phyloP scores from a whole-genome alignment of 2,797 vertebrate species.

The Pogonophryne albipinna region DNA sequence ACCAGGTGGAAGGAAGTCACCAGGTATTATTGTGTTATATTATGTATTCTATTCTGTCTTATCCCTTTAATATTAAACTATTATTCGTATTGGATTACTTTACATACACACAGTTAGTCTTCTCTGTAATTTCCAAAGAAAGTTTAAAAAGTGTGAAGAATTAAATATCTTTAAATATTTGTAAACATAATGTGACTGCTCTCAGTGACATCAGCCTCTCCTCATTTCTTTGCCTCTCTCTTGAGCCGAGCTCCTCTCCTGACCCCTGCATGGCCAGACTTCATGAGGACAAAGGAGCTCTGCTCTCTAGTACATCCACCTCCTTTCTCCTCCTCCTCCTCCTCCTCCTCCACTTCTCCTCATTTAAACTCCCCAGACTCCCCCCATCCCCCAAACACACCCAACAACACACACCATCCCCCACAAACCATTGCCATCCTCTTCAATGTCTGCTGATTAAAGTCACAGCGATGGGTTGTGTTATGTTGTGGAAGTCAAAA shows the following conservation, averaged over 20 bases:
- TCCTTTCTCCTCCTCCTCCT: slow-evolving; percentile 24
- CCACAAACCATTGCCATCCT: slow-evolving; percentile 14
- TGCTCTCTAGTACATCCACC: slow-evolving; percentile 52
- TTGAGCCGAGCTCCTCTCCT: slow-evolving; percentile 38
- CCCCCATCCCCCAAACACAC: slow-evolving; percentile 43
- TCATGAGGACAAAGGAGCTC: slow-evolving; percentile 70
- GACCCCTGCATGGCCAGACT: slow-evolving; percentile 53
- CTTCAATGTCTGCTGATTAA: slow-evolving; percentile 15
- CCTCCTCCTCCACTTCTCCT: slow-evolving; percentile 44
- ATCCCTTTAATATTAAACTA: background rate
- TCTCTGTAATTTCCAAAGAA: no score
- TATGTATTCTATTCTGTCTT: background rate
- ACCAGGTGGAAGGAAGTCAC: background rate
- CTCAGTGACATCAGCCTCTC: slow-evolving; percentile 15
- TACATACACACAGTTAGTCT: background rate
- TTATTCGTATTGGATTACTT: background rate
- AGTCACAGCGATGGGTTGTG: slow-evolving; percentile 17
- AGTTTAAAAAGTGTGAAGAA: no score
- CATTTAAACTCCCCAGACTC: slow-evolving; percentile 63
- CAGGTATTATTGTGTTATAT: no score
- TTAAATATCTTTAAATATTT: no score
- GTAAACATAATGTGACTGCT: no score
- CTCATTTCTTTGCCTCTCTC: slow-evolving; percentile 27
- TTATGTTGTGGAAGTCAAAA: slow-evolving; percentile 14
- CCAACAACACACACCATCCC: slow-evolving; percentile 25